Conservation (phyloP, 2,888 invertebrate genomes). For the Anoplius nigerrimus region DNA sequence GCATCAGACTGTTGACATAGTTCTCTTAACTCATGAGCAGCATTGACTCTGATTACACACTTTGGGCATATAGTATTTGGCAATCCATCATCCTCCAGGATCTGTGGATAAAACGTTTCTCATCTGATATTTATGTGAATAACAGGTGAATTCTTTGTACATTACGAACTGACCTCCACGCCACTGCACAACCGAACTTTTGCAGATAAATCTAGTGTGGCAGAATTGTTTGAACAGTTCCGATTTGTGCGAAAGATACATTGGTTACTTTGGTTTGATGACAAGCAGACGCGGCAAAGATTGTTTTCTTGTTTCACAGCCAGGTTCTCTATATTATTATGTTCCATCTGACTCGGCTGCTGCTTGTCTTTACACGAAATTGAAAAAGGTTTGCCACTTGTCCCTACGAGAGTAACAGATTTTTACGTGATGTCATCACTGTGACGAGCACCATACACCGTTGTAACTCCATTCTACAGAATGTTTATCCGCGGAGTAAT, state of each 20-base stretch:
- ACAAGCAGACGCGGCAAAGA: constrained; percentile 64
- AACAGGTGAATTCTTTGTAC: neutral
- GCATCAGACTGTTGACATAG: constrained; percentile 63
- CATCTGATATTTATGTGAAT: neutral
- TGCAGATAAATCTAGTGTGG: constrained; percentile 39
- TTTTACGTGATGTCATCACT: constrained; percentile 21
- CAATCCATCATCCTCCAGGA: constrained; percentile 62
- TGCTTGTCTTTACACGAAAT: neutral
- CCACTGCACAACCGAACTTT: constrained; percentile 62
- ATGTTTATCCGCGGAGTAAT: too few relatives aligned
- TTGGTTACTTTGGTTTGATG: constrained; percentile 53
- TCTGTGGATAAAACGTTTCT: constrained; percentile 38
- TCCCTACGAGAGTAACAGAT: constrained; percentile 9
- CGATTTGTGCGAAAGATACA: constrained; percentile 51
- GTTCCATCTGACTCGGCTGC: constrained; percentile 34
- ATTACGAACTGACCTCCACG: constrained; percentile 57
- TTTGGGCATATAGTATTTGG: constrained; percentile 59
- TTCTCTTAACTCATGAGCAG: constrained; percentile 61
- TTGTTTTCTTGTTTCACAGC: constrained; percentile 25
- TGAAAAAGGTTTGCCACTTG: neutral
- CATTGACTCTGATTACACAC: constrained; percentile 57
- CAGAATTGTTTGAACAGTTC: constrained; percentile 4
- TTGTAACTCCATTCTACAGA: neutral
- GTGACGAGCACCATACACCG: neutral
- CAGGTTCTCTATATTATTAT: constrained; percentile 20